phyloP scores from a whole-genome alignment of 2,113 vertebrate genomes.

The Epinephelus fuscoguttatus region DNA sequence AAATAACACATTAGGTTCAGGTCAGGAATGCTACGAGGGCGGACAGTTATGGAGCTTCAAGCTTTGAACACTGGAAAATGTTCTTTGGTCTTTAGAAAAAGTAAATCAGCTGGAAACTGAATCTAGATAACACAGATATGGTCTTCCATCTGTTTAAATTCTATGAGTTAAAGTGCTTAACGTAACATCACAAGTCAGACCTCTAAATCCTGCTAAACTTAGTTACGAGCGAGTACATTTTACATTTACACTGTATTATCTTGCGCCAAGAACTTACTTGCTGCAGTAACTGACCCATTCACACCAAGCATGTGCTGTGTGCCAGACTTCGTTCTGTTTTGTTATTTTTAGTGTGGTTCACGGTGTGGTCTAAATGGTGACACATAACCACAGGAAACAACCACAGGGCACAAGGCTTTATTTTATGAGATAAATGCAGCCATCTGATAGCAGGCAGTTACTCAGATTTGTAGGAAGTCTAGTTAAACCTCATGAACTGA shows the following conservation, averaged over 20 bases:
- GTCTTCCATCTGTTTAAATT: neutral
- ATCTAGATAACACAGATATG: neutral
- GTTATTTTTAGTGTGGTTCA: neutral
- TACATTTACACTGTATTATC: neutral
- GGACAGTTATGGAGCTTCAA: neutral
- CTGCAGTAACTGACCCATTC: no score
- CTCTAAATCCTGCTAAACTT: neutral
- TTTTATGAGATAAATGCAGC: neutral
- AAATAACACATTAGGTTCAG: slow-evolving; percentile 38
- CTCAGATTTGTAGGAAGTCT: neutral
- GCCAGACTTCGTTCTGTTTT: neutral
- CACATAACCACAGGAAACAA: slow-evolving; percentile 26
- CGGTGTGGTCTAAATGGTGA: neutral
- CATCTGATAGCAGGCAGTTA: slow-evolving; percentile 23
- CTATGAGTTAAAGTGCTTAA: neutral
- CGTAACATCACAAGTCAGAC: neutral
- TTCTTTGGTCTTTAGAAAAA: neutral
- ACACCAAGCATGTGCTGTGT: neutral
- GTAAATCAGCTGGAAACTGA: neutral
- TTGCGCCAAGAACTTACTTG: neutral
- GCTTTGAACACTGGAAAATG: slow-evolving; percentile 13
- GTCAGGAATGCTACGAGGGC: neutral
- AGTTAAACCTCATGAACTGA: neutral
- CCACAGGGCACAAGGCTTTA: slow-evolving; percentile 11
- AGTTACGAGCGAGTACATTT: neutral